Evolutionary conservation across 2,113 vertebrate species (phyloP).

Genomic region (Recurvirostra avosetta): DNA sequence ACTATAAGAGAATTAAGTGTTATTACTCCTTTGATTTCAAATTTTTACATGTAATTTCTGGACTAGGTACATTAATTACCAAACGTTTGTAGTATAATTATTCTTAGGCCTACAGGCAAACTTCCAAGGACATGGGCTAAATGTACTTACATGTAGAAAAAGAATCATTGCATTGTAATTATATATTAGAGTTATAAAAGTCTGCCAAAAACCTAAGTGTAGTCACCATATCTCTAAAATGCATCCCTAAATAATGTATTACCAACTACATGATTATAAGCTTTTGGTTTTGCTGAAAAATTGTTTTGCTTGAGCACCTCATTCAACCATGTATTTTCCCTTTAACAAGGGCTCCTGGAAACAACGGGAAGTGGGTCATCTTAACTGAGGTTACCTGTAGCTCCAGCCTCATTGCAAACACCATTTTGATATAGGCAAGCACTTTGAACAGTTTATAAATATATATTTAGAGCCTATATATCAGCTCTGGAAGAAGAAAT

Average conservation of each 20-base stretch:
- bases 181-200: neutral
- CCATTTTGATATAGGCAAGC: neutral
- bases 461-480: neutral
- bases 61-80: slow-evolving; percentile 32
- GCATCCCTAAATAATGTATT: neutral
- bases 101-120: slow-evolving; percentile 6
- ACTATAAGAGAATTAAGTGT: slow-evolving; percentile 45
- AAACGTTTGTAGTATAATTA: slow-evolving; percentile 40
- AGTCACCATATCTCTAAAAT: neutral
- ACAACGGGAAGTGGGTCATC: neutral
- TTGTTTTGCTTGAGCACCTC: neutral
- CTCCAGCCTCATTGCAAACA: neutral
- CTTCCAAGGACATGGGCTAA: slow-evolving; percentile 16
- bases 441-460: neutral
- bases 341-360: neutral
- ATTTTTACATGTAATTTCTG: slow-evolving; percentile 29
- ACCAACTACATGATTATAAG: neutral
- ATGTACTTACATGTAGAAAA: neutral
- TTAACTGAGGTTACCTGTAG: neutral
- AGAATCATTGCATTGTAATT: neutral
- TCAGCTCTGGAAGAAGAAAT: neutral
- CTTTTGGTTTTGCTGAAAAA: neutral
- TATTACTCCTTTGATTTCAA: slow-evolving; percentile 56
- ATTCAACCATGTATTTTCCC: accelerated
- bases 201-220: neutral